phyloP scores from a whole-genome alignment of 2,888 invertebrate genomes.

The Limnephilus lunatus region DNA sequence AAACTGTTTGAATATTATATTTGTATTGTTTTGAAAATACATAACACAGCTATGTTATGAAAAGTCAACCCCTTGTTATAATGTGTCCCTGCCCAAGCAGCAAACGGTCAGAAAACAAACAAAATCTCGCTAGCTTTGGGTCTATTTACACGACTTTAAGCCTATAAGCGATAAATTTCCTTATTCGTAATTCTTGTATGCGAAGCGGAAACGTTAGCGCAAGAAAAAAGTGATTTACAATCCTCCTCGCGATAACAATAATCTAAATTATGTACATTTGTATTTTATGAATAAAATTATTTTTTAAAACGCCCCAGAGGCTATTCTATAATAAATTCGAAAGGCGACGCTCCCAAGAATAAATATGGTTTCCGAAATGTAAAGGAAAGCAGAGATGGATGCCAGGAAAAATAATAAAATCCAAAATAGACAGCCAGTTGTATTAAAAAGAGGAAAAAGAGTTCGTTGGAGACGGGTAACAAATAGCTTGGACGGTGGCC shows the following conservation, averaged over 20 bases:
- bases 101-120: neutral
- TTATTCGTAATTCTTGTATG: constrained; percentile 27
- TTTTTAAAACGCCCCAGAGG: constrained; percentile 26
- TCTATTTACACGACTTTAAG: neutral
- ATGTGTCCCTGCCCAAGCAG: neutral
- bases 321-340: constrained; percentile 20
- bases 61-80: neutral
- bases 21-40: too few relatives aligned
- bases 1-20: too few relatives aligned
- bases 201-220: constrained; percentile 21
- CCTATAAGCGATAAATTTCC: constrained; percentile 21
- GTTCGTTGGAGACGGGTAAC: constrained; percentile 68
- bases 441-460: constrained; percentile 55
- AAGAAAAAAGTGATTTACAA: constrained; percentile 38
- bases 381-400: constrained; percentile 59
- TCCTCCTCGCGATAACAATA: constrained; percentile 44
- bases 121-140: neutral
- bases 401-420: constrained; percentile 64
- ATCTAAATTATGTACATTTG: constrained; percentile 47
- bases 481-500: constrained; percentile 76
- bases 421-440: constrained; percentile 64
- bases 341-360: constrained; percentile 36
- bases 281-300: constrained; percentile 47
- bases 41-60: neutral
- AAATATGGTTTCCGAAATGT: constrained; percentile 60